Evolutionary conservation across 2,888 invertebrate species (phyloP).

Genomic region (Lymantria monacha): DNA sequence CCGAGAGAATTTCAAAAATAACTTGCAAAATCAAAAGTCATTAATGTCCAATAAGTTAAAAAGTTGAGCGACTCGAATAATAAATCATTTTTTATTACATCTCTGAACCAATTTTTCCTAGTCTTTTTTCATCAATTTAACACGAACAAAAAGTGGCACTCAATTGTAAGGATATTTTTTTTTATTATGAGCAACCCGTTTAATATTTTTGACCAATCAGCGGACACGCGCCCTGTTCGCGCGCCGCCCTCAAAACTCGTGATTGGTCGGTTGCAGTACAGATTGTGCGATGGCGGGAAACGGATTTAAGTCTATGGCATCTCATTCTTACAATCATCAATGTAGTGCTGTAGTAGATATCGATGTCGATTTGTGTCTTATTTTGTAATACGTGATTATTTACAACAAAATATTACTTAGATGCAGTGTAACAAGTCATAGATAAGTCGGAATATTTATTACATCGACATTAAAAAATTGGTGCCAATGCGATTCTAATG

Average conservation of each 20-base stretch:
- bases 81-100: slow-evolving; percentile 81
- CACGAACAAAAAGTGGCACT: slow-evolving; percentile 77
- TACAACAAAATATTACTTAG: background rate
- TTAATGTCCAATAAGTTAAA: slow-evolving; percentile 80
- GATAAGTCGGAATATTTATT: too few relatives aligned
- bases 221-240: slow-evolving; percentile 44
- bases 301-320: slow-evolving; percentile 75
- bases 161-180: slow-evolving; percentile 74
- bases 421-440: background rate
- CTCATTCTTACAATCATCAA: slow-evolving; percentile 72
- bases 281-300: slow-evolving; percentile 80
- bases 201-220: slow-evolving; percentile 73
- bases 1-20: slow-evolving; percentile 54
- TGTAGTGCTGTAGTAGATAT: slow-evolving; percentile 22
- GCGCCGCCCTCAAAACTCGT: slow-evolving; percentile 64
- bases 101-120: slow-evolving; percentile 71
- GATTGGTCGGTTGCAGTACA: slow-evolving; percentile 66
- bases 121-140: slow-evolving; percentile 81
- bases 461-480: too few relatives aligned
- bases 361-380: slow-evolving; percentile 31
- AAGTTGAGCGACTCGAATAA: slow-evolving; percentile 72
- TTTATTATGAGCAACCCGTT: slow-evolving; percentile 74
- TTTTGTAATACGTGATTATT: background rate
- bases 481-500: too few relatives aligned
- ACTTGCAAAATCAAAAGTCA: slow-evolving; percentile 76